Conservation (phyloP, 2,797 vertebrate species). For the Coregonus suidteri region DNA sequence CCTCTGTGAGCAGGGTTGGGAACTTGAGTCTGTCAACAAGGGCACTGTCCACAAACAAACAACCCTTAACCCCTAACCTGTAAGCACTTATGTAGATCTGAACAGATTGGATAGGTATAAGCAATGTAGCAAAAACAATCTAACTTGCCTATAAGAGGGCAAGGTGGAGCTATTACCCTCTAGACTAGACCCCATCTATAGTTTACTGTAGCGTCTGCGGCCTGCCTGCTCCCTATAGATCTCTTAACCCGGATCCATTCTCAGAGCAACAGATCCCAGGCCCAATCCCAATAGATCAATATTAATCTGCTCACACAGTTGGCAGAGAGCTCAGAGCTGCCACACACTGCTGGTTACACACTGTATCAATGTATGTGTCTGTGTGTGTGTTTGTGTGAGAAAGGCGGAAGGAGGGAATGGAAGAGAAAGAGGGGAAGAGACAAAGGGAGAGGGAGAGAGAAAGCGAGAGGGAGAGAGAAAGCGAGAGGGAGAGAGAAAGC, state of each 20-base stretch:
- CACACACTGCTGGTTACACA: neutral
- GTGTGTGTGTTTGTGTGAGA: too few relatives aligned
- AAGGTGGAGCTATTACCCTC: neutral
- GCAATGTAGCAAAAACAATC: neutral
- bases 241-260: neutral
- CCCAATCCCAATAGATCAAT: constrained; percentile 8
- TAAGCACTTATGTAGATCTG: neutral
- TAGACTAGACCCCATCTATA: neutral
- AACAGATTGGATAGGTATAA: neutral
- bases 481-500: neutral
- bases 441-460: neutral
- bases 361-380: neutral
- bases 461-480: neutral
- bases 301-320: neutral
- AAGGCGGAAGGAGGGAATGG: neutral
- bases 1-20: too few relatives aligned
- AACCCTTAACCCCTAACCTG: too few relatives aligned
- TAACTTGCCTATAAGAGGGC: neutral
- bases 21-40: too few relatives aligned
- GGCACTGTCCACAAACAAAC: too few relatives aligned
- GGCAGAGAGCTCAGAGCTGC: neutral
- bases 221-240: neutral
- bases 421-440: neutral
- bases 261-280: constrained; percentile 1
- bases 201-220: neutral